phyloP scores from a whole-genome alignment of 2,888 invertebrate genomes.

The Eulithis testata region DNA sequence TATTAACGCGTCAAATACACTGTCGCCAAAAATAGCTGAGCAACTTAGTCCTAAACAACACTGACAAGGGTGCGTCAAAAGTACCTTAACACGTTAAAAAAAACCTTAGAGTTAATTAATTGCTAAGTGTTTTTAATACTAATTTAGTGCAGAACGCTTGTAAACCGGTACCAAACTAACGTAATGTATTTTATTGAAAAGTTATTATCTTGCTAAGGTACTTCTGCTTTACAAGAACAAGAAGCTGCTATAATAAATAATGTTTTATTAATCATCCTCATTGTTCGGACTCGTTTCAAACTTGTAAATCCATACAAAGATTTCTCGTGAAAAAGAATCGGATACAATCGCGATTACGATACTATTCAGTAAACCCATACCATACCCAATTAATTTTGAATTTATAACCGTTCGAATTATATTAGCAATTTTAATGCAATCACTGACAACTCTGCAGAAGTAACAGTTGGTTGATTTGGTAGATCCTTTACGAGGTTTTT shows the following conservation, averaged over 20 bases:
- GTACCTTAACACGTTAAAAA: not conserved
- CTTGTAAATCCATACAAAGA: constrained; percentile 52
- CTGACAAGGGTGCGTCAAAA: not conserved
- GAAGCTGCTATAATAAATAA: constrained; percentile 51
- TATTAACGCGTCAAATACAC: no score
- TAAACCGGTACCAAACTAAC: no score
- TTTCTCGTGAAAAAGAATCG: constrained; percentile 32
- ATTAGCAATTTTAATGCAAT: not conserved
- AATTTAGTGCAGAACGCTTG: no score
- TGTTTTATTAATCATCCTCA: constrained; percentile 75
- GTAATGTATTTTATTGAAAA: not conserved
- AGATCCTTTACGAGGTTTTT: no score
- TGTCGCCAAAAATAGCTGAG: not conserved
- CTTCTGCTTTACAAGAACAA: constrained; percentile 23
- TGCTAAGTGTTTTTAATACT: no score
- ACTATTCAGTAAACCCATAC: constrained; percentile 31
- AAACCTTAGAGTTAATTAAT: no score
- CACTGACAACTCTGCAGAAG: not conserved
- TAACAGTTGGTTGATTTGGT: no score
- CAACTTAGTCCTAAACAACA: not conserved
- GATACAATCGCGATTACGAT: constrained; percentile 18
- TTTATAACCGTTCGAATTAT: not conserved
- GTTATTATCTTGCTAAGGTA: constrained; percentile 4
- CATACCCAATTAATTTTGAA: constrained; percentile 17
- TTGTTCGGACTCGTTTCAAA: constrained; percentile 53